A percentile compares a stretch with the other conserved stretches of the same genome.
phyloP scores from a whole-genome alignment of 2,888 invertebrate genomes.

The Lepidochitona cinerea region DNA sequence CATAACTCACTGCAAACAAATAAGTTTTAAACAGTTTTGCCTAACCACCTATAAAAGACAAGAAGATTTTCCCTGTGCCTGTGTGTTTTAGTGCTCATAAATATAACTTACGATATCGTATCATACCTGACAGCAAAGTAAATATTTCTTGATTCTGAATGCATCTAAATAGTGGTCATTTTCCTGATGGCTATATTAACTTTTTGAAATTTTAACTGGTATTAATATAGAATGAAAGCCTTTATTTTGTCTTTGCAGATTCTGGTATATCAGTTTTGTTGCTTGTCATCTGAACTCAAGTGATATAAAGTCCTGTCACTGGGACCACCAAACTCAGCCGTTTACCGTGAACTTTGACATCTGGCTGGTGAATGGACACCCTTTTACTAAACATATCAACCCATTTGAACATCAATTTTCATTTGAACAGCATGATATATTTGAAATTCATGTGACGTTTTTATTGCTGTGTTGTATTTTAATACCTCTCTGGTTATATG shows the following conservation, averaged over 20 bases:
- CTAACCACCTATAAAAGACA: too few relatives aligned
- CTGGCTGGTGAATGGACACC: constrained; percentile 97
- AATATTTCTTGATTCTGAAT: too few relatives aligned
- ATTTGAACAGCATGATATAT: constrained; percentile 88
- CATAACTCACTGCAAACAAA: too few relatives aligned
- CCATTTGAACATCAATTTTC: constrained; percentile 95
- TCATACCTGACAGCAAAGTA: too few relatives aligned
- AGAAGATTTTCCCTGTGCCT: too few relatives aligned
- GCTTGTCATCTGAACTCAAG: constrained; percentile 84
- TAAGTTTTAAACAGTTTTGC: too few relatives aligned
- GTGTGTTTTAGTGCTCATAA: too few relatives aligned
- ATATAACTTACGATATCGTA: too few relatives aligned
- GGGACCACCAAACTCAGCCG: constrained; percentile 40
- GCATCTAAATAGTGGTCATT: too few relatives aligned
- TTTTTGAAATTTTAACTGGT: too few relatives aligned
- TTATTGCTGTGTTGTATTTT: constrained; percentile 88
- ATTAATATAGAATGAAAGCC: too few relatives aligned
- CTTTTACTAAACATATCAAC: constrained; percentile 83
- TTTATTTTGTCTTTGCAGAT: constrained; percentile 75
- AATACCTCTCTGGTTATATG: constrained; percentile 91
- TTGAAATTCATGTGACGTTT: constrained; percentile 91
- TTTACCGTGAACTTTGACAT: constrained; percentile 85
- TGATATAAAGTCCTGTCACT: constrained; percentile 45
- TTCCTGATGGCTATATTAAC: too few relatives aligned
- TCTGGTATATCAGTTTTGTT: constrained; percentile 96